Evolutionary conservation across 2,888 invertebrate genomes (phyloP).

Genomic region (Lithodes maja): DNA sequence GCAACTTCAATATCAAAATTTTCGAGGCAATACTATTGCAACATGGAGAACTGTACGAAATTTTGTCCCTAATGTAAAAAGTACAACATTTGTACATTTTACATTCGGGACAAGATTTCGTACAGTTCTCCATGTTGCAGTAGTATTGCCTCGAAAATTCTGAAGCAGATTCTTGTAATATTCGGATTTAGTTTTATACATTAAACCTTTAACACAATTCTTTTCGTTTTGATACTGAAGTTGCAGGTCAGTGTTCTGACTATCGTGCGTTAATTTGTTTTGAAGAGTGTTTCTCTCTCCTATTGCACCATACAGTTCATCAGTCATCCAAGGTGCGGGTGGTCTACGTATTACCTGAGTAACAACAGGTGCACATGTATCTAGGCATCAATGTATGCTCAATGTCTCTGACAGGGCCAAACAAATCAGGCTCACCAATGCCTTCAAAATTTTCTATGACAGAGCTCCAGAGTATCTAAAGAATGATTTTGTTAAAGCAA

Average conservation of each 20-base stretch:
- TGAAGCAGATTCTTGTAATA: not conserved
- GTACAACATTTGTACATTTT: not conserved
- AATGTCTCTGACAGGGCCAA: too few species aligned
- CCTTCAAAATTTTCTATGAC: too few species aligned
- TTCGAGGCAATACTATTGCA: too few species aligned
- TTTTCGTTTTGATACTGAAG: not conserved
- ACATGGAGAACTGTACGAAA: too few species aligned
- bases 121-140: not conserved
- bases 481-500: too few species aligned
- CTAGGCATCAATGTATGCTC: not conserved
- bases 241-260: not conserved
- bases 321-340: not conserved
- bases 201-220: not conserved
- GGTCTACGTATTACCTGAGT: not conserved
- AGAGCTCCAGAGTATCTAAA: too few species aligned
- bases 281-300: not conserved
- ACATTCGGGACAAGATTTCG: not conserved
- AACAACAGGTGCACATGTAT: not conserved
- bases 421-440: too few species aligned
- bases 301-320: not conserved
- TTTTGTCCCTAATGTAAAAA: not conserved
- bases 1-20: too few species aligned
- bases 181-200: not conserved
- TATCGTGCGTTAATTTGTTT: not conserved
- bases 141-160: not conserved